A percentile compares a stretch with the other conserved stretches of the same genome.
Evolutionary conservation across 2,888 invertebrate genomes (phyloP).

Genomic region (Acronicta alni): DNA sequence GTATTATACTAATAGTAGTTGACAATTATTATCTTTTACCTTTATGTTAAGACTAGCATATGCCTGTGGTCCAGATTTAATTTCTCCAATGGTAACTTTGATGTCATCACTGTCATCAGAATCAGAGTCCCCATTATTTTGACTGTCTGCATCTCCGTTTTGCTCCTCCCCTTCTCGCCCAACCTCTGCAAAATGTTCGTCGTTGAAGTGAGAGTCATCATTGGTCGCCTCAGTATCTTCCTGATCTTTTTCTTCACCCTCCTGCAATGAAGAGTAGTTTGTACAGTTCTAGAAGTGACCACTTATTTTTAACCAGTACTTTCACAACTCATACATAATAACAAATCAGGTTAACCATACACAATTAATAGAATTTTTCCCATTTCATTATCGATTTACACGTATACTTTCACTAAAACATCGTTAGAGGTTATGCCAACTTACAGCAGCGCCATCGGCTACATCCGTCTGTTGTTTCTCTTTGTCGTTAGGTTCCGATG

Average conservation of each 20-base stretch:
- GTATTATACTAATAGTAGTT: too few species aligned
- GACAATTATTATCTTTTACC: slow-evolving; percentile 59
- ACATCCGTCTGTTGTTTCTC: slow-evolving; percentile 52
- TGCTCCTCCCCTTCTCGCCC: slow-evolving; percentile 75
- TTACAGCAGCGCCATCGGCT: slow-evolving; percentile 50
- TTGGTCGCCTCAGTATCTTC: slow-evolving; percentile 83
- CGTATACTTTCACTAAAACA: slow-evolving; percentile 20
- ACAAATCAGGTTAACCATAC: too few species aligned
- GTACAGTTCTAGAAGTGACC: background rate
- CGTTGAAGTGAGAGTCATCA: slow-evolving; percentile 85
- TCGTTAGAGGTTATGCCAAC: slow-evolving; percentile 55
- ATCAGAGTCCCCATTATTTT: slow-evolving; percentile 89
- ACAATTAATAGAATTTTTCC: too few species aligned
- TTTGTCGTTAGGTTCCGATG: slow-evolving; percentile 62
- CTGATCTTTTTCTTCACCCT: slow-evolving; percentile 83
- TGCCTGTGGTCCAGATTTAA: slow-evolving; percentile 92
- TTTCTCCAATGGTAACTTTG: slow-evolving; percentile 97
- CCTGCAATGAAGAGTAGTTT: slow-evolving; percentile 55
- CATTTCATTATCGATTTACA: background rate
- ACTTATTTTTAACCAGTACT: background rate
- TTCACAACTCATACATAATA: too few species aligned
- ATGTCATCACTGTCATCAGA: slow-evolving; percentile 95
- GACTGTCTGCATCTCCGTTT: slow-evolving; percentile 84
- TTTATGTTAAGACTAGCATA: slow-evolving; percentile 94
- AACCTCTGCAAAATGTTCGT: slow-evolving; percentile 86